These are phyloP conservation scores for Stomorhina lunata DNA, from an alignment of 2,888 invertebrate species.

Conservation along the genomic window DNA sequence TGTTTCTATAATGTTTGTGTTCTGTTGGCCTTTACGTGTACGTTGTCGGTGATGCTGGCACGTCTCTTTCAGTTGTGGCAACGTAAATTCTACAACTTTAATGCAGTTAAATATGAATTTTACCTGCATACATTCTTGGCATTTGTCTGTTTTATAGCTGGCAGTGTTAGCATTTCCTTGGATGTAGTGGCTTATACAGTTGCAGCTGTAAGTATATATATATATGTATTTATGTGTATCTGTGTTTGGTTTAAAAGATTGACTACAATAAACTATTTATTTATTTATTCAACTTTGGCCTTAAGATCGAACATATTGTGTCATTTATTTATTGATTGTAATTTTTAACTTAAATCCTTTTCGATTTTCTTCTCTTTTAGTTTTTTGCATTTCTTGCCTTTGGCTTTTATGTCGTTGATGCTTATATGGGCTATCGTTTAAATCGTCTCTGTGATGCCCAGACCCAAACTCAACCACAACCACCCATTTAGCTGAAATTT, in stretches of 20 bases:
- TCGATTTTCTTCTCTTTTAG: constrained; percentile 55
- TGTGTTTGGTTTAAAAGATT: too few relatives aligned
- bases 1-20: constrained; percentile 70
- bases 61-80: constrained; percentile 71
- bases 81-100: constrained; percentile 67
- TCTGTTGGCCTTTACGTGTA: constrained; percentile 66
- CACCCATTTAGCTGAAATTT: not conserved
- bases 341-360: not conserved
- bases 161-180: constrained; percentile 65
- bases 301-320: not conserved
- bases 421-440: constrained; percentile 61
- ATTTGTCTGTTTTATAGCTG: constrained; percentile 59
- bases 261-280: not conserved
- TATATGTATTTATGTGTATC: not conserved
- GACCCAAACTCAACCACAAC: constrained; percentile 64
- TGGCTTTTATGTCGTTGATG: constrained; percentile 66
- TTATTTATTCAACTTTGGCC: not conserved
- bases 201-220: constrained; percentile 63
- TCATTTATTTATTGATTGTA: not conserved
- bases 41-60: constrained; percentile 66
- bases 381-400: constrained; percentile 68
- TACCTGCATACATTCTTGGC: constrained; percentile 66
- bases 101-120: constrained; percentile 68
- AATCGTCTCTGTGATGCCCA: constrained; percentile 66
- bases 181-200: constrained; percentile 65